Evolutionary conservation across 1,140 invertebrate species (phyloP).

Genomic region (Drosophila watanabei): DNA sequence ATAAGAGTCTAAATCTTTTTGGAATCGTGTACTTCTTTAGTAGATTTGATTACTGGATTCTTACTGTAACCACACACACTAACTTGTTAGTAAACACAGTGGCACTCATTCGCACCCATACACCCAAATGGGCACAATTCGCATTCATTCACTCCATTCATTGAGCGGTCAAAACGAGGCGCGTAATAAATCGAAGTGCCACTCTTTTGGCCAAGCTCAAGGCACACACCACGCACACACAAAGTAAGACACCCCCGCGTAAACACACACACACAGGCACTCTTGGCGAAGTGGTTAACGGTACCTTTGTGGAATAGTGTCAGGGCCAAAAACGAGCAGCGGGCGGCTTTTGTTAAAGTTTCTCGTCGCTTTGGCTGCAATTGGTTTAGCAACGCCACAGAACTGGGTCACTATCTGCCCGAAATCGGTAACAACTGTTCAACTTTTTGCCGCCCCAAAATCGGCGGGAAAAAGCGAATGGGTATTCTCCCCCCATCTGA

Average conservation of each 20-base stretch:
- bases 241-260: conserved; percentile 11
- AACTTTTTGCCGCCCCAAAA: conserved; percentile 40
- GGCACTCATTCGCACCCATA: conserved; percentile 7
- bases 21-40: background rate
- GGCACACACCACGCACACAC: conserved; percentile 32
- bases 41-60: background rate
- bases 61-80: background rate
- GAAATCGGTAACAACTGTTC: conserved; percentile 62
- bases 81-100: background rate
- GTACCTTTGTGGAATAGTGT: conserved; percentile 57
- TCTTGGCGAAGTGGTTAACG: conserved; percentile 36
- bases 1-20: background rate
- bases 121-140: conserved; percentile 14
- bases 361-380: conserved; percentile 22
- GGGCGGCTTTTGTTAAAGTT: conserved; percentile 41
- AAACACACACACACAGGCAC: background rate
- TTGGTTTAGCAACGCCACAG: conserved; percentile 29
- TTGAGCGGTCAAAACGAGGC: conserved; percentile 30
- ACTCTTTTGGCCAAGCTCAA: conserved; percentile 49
- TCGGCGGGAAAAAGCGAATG: background rate
- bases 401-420: conserved; percentile 74
- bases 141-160: conserved; percentile 60
- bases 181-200: conserved; percentile 63
- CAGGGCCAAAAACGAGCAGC: conserved; percentile 50
- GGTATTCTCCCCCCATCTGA: conserved; percentile 8